Conservation (phyloP, 2,797 vertebrate species). For the Danio jaintianensis region DNA sequence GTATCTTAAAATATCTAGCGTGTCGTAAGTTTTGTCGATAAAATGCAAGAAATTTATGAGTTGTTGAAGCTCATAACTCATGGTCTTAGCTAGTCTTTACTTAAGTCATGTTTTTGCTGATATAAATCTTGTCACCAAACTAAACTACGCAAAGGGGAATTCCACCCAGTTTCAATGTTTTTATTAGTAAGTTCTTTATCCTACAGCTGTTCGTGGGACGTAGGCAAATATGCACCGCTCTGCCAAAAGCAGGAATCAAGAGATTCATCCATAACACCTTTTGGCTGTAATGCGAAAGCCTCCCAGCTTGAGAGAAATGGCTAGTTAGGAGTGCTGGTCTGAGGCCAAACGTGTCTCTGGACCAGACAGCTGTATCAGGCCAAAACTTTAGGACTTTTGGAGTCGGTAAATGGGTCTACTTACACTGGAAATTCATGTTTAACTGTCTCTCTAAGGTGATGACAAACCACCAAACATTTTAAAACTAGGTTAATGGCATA, state of each 20-base stretch:
- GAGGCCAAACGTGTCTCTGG: slow-evolving; percentile 36
- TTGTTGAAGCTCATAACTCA: background rate
- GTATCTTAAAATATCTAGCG: background rate
- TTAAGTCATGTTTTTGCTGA: slow-evolving; percentile 3
- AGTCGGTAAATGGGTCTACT: slow-evolving; percentile 24
- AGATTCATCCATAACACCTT: slow-evolving; percentile 46
- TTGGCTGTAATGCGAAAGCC: slow-evolving; percentile 45
- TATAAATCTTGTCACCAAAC: slow-evolving; percentile 30
- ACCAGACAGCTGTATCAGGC: background rate
- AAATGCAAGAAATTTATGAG: background rate
- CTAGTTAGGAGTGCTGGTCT: slow-evolving; percentile 33
- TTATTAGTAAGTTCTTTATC: slow-evolving; percentile 31
- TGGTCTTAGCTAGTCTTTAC: background rate
- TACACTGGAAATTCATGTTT: background rate
- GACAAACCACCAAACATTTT: background rate
- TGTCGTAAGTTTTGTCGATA: background rate
- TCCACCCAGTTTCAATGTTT: slow-evolving; percentile 28
- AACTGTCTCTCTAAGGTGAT: slow-evolving; percentile 7
- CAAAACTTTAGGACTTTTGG: background rate
- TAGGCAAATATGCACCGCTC: slow-evolving; percentile 20
- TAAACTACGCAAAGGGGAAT: slow-evolving; percentile 14
- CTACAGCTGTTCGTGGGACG: slow-evolving; percentile 33
- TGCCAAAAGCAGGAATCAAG: slow-evolving; percentile 50
- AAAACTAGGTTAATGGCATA: background rate
- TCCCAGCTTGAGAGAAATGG: slow-evolving; percentile 51